Base-by-base conservation (phyloP, 2,113 vertebrate genomes). In the Piprites chloris region DNA sequence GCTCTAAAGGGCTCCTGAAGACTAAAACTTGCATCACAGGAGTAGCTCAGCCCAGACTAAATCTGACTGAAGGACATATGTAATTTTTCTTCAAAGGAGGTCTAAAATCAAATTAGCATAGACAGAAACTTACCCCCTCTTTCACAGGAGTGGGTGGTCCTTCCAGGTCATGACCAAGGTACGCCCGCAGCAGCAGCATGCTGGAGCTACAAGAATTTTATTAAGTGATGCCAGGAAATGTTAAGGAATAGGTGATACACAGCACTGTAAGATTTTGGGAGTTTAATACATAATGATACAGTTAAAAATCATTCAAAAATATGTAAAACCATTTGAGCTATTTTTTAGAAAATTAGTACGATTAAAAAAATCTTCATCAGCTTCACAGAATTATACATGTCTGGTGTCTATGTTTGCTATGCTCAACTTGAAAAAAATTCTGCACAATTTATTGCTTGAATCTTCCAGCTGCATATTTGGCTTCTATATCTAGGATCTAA, bases 71-170 rank as follows among this genome's bases (percentile, higher is more conserved):
- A 65, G 74, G 85, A 97, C 68, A 52, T 47, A 73, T 23, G 13
- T 13, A 46, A 55, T 89, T 95, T 93, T 96, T 95, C 95, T 95
- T 95, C 84, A 93, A 93, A 97, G 79, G 91, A 85, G 56, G 74
- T 95, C 84, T 94, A 84, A 97, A 95, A 93, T 81, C 55, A 63
- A 63, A 76, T 87, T 85, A 81, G 83, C 53, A 47, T 55, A 85
- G 87, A 92, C 67, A 66, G 52, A 85, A 78, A 93, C 90, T 85
- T 92, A 94, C 56, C 84, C 95, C 67, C 74, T 96, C 37, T 85
- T 53, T 50, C 44, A 39, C 85, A 96, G 91, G 96, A 97, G 95
- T 98, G 96, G 95, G 97, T 98, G 97, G 97, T 96, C 97, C 83
- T 97, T 96, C 74, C 62, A 97, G 97, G 94, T 97, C 90, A 78